A percentile compares a stretch with the other conserved stretches of the same genome.
phyloP scores from a whole-genome alignment of 1,140 invertebrate genomes.

The Lerema accius region DNA sequence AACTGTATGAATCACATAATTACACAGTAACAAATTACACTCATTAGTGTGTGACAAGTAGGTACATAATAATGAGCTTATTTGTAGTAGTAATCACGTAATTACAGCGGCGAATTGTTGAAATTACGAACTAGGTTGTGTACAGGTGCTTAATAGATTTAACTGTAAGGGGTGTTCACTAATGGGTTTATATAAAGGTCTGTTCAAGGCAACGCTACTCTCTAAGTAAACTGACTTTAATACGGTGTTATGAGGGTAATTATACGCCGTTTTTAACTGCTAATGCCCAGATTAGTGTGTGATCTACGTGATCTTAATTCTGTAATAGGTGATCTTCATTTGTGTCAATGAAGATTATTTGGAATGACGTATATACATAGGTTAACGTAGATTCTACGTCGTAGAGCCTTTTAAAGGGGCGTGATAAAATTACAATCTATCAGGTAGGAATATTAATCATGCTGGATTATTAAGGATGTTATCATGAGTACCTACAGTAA shows the following conservation, averaged over 20 bases:
- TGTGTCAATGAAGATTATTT: no score
- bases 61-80: not conserved
- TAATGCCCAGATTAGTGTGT: not conserved
- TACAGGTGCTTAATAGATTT: slow-evolving; percentile 27
- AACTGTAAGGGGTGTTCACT: slow-evolving; percentile 19
- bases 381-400: no score
- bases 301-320: no score
- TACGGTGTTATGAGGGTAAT: slow-evolving; percentile 7
- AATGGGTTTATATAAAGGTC: slow-evolving; percentile 17
- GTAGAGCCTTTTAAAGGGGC: no score
- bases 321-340: no score
- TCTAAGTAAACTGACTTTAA: slow-evolving; percentile 6
- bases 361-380: no score
- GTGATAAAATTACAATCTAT: no score
- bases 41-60: not conserved
- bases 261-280: not conserved
- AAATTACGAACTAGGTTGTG: slow-evolving; percentile 5
- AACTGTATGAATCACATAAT: no score
- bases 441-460: no score
- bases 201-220: slow-evolving; percentile 2
- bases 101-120: slow-evolving; percentile 5
- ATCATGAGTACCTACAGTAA: no score
- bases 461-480: no score
- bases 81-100: slow-evolving; percentile 1
- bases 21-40: no score